Percentiles rank a stretch among this genome's conserved stretches.
Conservation (phyloP, 2,113 vertebrate genomes). For the Pangasianodon gigas region DNA sequence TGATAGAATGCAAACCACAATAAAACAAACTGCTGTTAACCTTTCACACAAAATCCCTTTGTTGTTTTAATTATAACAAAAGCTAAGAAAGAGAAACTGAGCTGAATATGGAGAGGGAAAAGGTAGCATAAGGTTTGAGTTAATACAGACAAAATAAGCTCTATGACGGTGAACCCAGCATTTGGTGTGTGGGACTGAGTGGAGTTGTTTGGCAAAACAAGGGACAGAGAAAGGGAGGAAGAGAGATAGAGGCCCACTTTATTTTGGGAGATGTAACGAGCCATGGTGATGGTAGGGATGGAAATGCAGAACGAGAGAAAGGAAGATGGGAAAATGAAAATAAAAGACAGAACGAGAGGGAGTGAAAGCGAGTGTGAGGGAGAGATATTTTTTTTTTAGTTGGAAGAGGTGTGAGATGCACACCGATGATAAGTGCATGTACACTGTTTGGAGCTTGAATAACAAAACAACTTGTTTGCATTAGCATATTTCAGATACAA, state of each 20-base stretch:
- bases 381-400: conserved; percentile 51
- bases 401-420: conserved; percentile 40
- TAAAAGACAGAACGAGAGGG: conserved; percentile 50
- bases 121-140: not conserved
- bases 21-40: not conserved
- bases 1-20: not conserved
- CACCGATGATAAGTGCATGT: not conserved
- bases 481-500: not conserved
- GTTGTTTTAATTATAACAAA: not conserved
- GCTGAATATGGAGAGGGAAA: not conserved
- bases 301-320: conserved; percentile 45
- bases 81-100: not conserved
- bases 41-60: not conserved
- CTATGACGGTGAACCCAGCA: conserved; percentile 27
- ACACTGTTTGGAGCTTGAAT: not conserved
- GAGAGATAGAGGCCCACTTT: conserved; percentile 57
- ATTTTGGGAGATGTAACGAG: conserved; percentile 63
- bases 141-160: conserved; percentile 28
- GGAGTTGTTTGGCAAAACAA: conserved; percentile 53
- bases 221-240: conserved; percentile 29
- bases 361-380: conserved; percentile 50
- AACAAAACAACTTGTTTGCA: not conserved
- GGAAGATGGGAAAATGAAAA: conserved; percentile 2
- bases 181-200: conserved; percentile 55
- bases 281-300: conserved; percentile 67